Base-by-base conservation (phyloP, 2,888 invertebrate genomes). In the Agrotis exclamationis region DNA sequence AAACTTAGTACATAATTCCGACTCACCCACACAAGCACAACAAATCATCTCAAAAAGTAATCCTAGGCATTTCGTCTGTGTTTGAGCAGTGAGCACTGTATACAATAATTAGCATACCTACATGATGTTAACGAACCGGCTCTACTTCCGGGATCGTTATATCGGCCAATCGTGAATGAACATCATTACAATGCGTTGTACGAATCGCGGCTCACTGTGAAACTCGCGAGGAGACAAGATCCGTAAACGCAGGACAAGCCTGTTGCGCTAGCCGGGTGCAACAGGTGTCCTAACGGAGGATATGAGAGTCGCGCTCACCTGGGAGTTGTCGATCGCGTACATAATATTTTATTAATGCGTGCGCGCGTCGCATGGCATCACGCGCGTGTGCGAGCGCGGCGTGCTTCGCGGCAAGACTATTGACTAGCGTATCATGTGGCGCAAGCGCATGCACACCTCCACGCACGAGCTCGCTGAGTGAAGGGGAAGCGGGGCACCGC, bases 401-500 rank as follows among this genome's bases (percentile, higher is more conserved):
- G 92, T 93, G 91, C 85, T 91, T 91, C 94, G 95, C 95, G 94
- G 91, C 89, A 85, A 93, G 92, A 94, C 93, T 94, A 93, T 89
- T 87, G 87, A 86, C 84, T 84, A 73, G 79, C 72, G 82, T 81
- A 84, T 81, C 84, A 75, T 82, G 84, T 87, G 87, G 87, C 88
- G 86, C 86, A 87, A 86, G 88, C 88, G 86, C 87, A 86, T 89
- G 90, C 89, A 89, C 93, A 92, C 93, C 91, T 90, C 91, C 92
- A 91, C 92, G 92, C 92, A 90, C 90, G 92, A 89, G 91, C 90
- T 90, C 91, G 92, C 90, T 87, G 89, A 93, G 96, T 95, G 95
- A 95, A 95, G 96, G 95, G 95, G 95, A 94, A 94, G 93, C 94
- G 95, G 95, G 95, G 94, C 93, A 93, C 88, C 83, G 87, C 92